Evolutionary conservation across 2,888 invertebrate genomes (phyloP), one percentile per base, ranked within the genome.

Genomic region (Diarsia mendica): DNA sequence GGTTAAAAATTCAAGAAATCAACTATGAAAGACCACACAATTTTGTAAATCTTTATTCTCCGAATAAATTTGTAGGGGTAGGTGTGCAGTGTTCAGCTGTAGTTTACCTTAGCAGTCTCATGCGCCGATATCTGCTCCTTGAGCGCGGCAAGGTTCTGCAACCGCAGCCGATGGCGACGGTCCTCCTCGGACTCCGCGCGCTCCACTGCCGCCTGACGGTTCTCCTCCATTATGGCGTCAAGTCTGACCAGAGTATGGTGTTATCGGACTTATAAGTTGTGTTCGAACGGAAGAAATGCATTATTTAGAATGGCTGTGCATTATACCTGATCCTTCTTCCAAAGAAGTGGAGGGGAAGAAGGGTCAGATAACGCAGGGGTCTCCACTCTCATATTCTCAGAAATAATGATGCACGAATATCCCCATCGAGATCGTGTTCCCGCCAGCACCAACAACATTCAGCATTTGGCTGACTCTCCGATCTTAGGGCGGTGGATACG

Each of bases 171-270:
- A 72, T 96, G 95, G 67, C 95, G 91, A 13, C 96, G 91, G 39
- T 95, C 92, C 85, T 95, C 93, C 71, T 97, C 94, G 23, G 90
- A 87, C 81, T 97, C 97, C 18, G 97, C 97, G 0, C 96, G 95
- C 46, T 94, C 90, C 8, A 97, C 95, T 0, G 97, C 97, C 71
- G 95, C 93, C 80, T 96, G 93, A 1, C 98, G 96, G 86, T 97
- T 97, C 89, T 97, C 97, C 87, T 98, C 98, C 97, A 98, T 98
- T 93, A 98, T 97, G 20, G 96, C 95, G 83, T 98, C 97, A 68
- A 98, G 84, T n/a, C 97, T 97, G 82, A 13, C 0, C 9, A 53
- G 0, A 39, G 46, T 51, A 3, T 18, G 20, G 4, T 49, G 49
- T 0, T 18, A 4, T 28, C 15, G 9, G 28, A 15, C 28, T 58